Evolutionary conservation across 1,140 invertebrate genomes (phyloP), one percentile per base, ranked within the genome.

Genomic region (Drosophila sechellia): DNA sequence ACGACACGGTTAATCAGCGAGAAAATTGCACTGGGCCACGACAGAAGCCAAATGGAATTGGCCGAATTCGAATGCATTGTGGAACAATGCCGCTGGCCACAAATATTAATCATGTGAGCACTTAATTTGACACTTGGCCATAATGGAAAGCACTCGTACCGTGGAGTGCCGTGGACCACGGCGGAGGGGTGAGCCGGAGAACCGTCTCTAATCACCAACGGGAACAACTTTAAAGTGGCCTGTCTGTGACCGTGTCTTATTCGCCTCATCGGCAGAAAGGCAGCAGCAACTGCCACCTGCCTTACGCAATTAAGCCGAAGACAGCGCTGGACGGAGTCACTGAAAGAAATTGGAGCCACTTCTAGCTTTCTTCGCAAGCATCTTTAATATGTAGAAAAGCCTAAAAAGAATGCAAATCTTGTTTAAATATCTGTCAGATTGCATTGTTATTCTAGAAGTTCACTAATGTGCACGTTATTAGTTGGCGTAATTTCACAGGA

Each of bases 91-190:
- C n/a, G 50, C 27, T 35, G n/a, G 56, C 31, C 53, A 53, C 53
- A 77, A 84, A 89, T 83, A 87, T 89, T 89, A 89, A 89, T 89
- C 84, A 89, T 89, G 77, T 69, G 79, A 80, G 84, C 84, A 89
- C 84, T 89, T 89, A 77, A 89, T 84, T 89, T 89, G 84, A 89
- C 84, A 89, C 84, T 89, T 84, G 77, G 85, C 84, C 79, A 89
- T 89, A 89, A 84, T 89, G 79, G 77, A 89, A 89, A 84, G 77
- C 77, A 61, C 69, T 53, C 64, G 64, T 35, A 17, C 45, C 25
- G 64, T 1, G 54, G 40, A 11, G 22, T 34, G 17, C 37, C 42
- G 17, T 5, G 42, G 11, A 22, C 27, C 15, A 20, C 11, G 12
- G 27, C 10, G 11, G 13, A 27, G 40, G 35, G 27, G 34, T 11